These are phyloP conservation scores for Galeruca laticollis DNA, from an alignment of 2,888 invertebrate species.

Conservation along the genomic window DNA sequence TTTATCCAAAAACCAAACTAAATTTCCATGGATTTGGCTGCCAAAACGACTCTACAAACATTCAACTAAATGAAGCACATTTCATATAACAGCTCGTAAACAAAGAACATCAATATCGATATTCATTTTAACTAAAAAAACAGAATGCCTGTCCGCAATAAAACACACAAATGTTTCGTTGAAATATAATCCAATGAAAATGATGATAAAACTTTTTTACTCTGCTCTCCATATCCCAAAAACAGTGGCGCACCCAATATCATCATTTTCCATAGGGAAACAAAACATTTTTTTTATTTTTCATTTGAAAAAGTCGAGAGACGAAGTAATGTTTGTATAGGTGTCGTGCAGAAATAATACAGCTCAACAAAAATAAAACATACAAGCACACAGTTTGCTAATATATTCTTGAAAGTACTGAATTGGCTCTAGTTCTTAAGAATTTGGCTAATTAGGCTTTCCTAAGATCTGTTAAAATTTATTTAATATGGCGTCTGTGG, in stretches of 20 bases:
- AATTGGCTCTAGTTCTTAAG: no score
- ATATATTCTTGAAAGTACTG: no score
- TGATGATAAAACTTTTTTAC: conserved; percentile 47
- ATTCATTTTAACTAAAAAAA: conserved; percentile 30
- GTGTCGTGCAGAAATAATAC: no score
- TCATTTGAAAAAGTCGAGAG: no score
- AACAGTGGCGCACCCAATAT: conserved; percentile 14
- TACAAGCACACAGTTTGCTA: no score
- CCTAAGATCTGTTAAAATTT: no score
- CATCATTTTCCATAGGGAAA: not conserved
- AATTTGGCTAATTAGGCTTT: no score
- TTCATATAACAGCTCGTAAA: conserved; percentile 22
- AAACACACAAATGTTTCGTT: conserved; percentile 45
- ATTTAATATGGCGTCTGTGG: no score
- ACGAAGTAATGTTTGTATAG: no score
- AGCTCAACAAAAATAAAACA: no score
- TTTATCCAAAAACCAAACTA: conserved; percentile 5
- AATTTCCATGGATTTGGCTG: conserved; percentile 16
- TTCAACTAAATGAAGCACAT: conserved; percentile 20
- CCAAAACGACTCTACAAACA: conserved; percentile 5
- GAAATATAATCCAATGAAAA: conserved; percentile 41
- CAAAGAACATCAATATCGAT: conserved; percentile 29
- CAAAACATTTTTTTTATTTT: not conserved
- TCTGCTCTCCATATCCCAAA: conserved; percentile 58
- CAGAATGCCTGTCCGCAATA: conserved; percentile 27